Conservation (phyloP, 2,888 invertebrate genomes). For the Drosophila siamana region DNA sequence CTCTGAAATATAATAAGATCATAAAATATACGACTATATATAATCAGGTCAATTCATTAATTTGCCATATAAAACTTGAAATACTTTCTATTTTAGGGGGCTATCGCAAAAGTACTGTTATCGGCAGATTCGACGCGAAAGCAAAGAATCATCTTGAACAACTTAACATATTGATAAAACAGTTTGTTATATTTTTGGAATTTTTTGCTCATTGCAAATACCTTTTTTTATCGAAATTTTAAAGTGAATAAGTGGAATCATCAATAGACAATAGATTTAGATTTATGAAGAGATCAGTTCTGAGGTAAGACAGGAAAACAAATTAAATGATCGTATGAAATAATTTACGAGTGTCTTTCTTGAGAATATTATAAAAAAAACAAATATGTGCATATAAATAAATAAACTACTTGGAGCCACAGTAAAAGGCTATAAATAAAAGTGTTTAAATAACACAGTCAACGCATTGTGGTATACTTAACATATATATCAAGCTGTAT, state of each 20-base stretch:
- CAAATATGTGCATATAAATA: conserved; percentile 22
- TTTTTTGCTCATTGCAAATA: background rate
- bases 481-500: background rate
- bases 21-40: background rate
- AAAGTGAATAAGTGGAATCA: background rate
- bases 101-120: background rate
- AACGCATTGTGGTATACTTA: conserved; percentile 11
- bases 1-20: background rate
- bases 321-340: background rate
- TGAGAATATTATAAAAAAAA: conserved; percentile 7
- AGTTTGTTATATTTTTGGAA: background rate
- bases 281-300: background rate
- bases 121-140: background rate
- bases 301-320: background rate
- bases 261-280: background rate
- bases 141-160: conserved; percentile 1
- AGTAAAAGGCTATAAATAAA: conserved; percentile 41
- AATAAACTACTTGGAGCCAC: conserved; percentile 50
- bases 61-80: background rate
- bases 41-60: conserved; percentile 1
- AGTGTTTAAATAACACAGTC: conserved; percentile 30
- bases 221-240: background rate
- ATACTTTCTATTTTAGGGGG: conserved; percentile 5
- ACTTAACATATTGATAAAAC: background rate
- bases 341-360: conserved; percentile 14